A percentile compares a stretch with the other conserved stretches of the same genome.
Conservation (phyloP, 2,113 vertebrate species). For the Eptatretus burgeri region DNA sequence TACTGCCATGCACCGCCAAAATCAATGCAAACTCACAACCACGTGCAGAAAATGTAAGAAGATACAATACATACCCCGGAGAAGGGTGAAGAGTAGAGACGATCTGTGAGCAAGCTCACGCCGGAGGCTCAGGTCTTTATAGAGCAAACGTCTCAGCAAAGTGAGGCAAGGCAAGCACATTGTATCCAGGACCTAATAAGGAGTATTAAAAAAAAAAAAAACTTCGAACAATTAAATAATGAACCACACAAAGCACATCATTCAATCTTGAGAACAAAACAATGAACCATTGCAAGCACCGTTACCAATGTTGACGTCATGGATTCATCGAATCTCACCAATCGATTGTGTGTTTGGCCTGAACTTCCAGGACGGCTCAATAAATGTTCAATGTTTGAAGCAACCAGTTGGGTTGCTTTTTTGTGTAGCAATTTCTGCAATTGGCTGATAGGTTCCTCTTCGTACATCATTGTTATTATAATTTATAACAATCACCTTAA, state of each 20-base stretch:
- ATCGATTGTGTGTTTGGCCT: neutral
- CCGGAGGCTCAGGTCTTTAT: slow-evolving; percentile 32
- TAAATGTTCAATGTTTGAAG: too few relatives aligned
- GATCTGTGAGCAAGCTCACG: slow-evolving; percentile 28
- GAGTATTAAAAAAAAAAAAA: slow-evolving; percentile 6
- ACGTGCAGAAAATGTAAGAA: too few relatives aligned
- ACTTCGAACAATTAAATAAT: neutral
- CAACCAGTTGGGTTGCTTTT: too few relatives aligned
- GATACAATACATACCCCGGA: slow-evolving; percentile 29
- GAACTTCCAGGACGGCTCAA: too few relatives aligned
- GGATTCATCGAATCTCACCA: neutral
- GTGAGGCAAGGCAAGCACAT: slow-evolving; percentile 30
- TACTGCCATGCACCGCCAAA: too few relatives aligned
- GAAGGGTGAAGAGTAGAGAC: slow-evolving; percentile 28
- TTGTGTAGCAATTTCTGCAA: too few relatives aligned
- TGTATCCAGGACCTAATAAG: slow-evolving; percentile 30
- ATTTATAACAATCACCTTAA: too few relatives aligned
- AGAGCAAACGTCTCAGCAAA: slow-evolving; percentile 47
- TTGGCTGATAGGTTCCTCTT: too few relatives aligned
- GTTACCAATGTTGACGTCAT: neutral
- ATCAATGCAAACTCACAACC: too few relatives aligned
- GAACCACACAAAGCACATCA: neutral
- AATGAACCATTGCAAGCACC: neutral
- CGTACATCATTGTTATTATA: too few relatives aligned
- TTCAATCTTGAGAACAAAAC: neutral